Conservation (phyloP, 2,113 vertebrate genomes). For the Brienomyrus longianalis region DNA sequence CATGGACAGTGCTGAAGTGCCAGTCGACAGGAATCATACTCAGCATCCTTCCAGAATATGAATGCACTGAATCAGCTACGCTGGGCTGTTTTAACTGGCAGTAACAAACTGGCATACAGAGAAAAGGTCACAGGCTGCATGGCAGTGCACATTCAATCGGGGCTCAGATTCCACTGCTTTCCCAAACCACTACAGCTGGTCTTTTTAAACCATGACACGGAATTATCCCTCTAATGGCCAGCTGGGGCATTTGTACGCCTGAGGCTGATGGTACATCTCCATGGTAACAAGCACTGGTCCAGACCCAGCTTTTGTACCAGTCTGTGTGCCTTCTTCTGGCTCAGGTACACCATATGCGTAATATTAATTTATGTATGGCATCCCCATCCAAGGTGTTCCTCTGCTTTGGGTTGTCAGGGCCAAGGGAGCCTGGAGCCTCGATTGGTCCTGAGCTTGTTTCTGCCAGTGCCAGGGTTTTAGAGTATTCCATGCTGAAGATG, state of each 20-base stretch:
- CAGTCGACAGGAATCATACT: neutral
- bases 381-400: neutral
- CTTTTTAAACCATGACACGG: neutral
- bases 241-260: neutral
- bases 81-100: neutral
- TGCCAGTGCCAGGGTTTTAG: neutral
- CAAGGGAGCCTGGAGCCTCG: neutral
- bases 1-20: neutral
- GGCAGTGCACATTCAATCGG: neutral
- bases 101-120: neutral
- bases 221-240: neutral
- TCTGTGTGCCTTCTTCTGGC: neutral
- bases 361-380: neutral
- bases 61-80: neutral
- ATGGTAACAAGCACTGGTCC: neutral
- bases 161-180: neutral
- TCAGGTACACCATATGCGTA: neutral
- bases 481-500: neutral
- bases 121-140: neutral
- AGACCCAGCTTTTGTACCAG: neutral
- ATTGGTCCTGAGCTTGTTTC: neutral
- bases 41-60: neutral
- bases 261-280: neutral
- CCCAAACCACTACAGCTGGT: neutral
- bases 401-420: neutral